Conservation (phyloP, 2,113 vertebrate species). For the Laticauda colubrina region DNA sequence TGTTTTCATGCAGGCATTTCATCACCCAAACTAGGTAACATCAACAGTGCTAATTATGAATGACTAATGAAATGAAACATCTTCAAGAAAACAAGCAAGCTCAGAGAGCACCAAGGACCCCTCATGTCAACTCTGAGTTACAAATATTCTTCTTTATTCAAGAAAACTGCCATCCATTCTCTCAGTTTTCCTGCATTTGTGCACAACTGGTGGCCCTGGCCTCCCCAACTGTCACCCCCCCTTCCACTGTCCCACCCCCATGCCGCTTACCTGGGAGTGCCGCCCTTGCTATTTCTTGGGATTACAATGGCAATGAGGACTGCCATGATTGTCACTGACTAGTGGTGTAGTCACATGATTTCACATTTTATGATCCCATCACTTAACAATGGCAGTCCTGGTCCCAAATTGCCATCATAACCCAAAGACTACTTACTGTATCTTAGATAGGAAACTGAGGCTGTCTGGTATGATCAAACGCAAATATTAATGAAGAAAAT, state of each 20-base stretch:
- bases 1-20: too few relatives aligned
- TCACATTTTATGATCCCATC: not conserved
- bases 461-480: not conserved
- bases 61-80: too few relatives aligned
- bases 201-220: too few relatives aligned
- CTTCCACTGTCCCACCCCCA: too few relatives aligned
- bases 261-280: not conserved
- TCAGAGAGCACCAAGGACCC: too few relatives aligned
- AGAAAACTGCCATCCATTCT: not conserved
- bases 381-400: not conserved
- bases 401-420: not conserved
- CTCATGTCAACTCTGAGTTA: too few relatives aligned
- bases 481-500: not conserved
- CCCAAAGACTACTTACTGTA: not conserved
- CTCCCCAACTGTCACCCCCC: not conserved
- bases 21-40: too few relatives aligned
- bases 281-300: not conserved
- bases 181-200: too few relatives aligned
- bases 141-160: not conserved
- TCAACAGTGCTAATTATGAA: too few relatives aligned
- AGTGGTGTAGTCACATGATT: not conserved
- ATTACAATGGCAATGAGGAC: not conserved
- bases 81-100: too few relatives aligned
- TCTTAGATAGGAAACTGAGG: not conserved
- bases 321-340: not conserved